These are phyloP conservation scores for Lutraria rhynchaena DNA, from an alignment of 1,140 invertebrate genomes.

Conservation along the genomic window DNA sequence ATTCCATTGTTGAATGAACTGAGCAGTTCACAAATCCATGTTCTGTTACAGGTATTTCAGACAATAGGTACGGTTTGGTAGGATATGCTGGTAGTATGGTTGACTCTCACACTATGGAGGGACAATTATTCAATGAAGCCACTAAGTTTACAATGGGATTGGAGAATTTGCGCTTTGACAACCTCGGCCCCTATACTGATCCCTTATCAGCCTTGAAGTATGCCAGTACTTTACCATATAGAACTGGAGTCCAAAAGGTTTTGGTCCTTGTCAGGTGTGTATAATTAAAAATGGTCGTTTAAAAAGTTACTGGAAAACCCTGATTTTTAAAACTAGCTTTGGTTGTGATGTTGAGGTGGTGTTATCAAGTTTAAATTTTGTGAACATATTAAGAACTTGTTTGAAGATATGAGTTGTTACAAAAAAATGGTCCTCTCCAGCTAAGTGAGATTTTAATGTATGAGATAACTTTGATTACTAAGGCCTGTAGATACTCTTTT, in stretches of 20 bases:
- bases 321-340: not conserved
- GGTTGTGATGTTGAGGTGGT: too few relatives aligned
- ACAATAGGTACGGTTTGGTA: constrained; percentile 89
- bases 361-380: too few relatives aligned
- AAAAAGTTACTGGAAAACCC: constrained; percentile 51
- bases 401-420: too few relatives aligned
- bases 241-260: constrained; percentile 92
- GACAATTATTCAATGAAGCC: constrained; percentile 80
- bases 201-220: constrained; percentile 88
- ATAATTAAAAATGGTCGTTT: not conserved
- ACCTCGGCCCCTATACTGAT: constrained; percentile 64
- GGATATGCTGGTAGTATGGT: constrained; percentile 88
- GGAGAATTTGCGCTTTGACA: constrained; percentile 69
- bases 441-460: too few relatives aligned
- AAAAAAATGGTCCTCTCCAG: too few relatives aligned
- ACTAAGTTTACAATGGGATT: constrained; percentile 76
- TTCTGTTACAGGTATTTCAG: constrained; percentile 66
- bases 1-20: too few relatives aligned
- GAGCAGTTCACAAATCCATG: too few relatives aligned
- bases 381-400: too few relatives aligned
- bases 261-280: constrained; percentile 91
- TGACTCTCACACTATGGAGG: constrained; percentile 81
- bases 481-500: too few relatives aligned
- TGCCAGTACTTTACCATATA: constrained; percentile 89
- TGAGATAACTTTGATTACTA: too few relatives aligned